Evolutionary conservation across 2,888 invertebrate species (phyloP).

Genomic region (Schrankia costaestrigalis): DNA sequence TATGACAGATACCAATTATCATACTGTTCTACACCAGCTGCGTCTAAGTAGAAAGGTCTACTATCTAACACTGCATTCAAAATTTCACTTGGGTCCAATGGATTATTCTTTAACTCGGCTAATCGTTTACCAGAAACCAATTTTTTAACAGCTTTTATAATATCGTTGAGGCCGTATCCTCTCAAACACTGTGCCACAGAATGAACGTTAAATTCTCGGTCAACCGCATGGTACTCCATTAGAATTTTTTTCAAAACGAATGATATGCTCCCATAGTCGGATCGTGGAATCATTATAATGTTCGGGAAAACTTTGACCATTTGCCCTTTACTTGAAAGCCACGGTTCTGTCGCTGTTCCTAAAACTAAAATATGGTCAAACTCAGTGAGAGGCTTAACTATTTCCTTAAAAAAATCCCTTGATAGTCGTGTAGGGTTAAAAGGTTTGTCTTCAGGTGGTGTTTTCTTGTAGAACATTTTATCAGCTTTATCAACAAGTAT

Average conservation of each 20-base stretch:
- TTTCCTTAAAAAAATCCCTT: constrained; percentile 83
- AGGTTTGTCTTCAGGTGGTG: constrained; percentile 82
- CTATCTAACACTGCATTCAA: constrained; percentile 61
- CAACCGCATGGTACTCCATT: constrained; percentile 81
- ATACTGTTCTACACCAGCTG: constrained; percentile 68
- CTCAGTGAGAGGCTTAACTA: constrained; percentile 84
- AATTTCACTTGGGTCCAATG: constrained; percentile 76
- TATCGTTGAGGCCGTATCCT: constrained; percentile 76
- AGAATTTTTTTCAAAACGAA: constrained; percentile 76
- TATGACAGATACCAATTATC: constrained; percentile 69
- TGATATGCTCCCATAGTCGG: constrained; percentile 82
- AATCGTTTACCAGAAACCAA: constrained; percentile 73
- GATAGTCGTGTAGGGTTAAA: constrained; percentile 86
- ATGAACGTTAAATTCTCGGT: constrained; percentile 81
- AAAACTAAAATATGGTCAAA: constrained; percentile 86
- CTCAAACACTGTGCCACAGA: constrained; percentile 76
- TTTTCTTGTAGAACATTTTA: constrained; percentile 84
- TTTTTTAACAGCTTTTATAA: constrained; percentile 62
- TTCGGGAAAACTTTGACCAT: constrained; percentile 82
- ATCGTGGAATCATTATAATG: constrained; percentile 74
- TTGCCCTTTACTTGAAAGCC: constrained; percentile 71
- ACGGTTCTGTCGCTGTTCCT: constrained; percentile 85
- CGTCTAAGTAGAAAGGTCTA: constrained; percentile 50
- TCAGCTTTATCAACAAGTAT: constrained; percentile 85
- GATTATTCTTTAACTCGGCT: constrained; percentile 73